Base-by-base conservation (phyloP, 2,113 vertebrate genomes). In the Caranx ignobilis region DNA sequence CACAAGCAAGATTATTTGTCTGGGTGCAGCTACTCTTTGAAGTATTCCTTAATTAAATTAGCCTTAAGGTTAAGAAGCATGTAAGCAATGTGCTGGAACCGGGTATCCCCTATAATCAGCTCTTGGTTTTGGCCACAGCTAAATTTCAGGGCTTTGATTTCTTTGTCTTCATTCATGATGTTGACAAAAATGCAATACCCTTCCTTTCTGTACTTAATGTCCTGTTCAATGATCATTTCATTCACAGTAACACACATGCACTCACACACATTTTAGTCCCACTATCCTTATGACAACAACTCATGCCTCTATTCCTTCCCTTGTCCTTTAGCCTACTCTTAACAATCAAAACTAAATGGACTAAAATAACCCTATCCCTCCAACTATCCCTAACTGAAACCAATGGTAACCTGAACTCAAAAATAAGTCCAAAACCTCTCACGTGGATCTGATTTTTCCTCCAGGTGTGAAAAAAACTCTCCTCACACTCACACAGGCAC, bases 31-130 rank as follows among this genome's bases (percentile, higher is more conserved):
- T 77, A 19, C n/a, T 57, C 48, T 83, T 81, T 81, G 73, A 74
- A 77, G 52, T 75, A 45, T 48, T 81, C 37, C 31, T 66, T 63
- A 54, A 45, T 75, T 65, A 48, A 59, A 78, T 82, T 71, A 88
- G 52, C 37, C 57, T 73, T 47, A 37, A 75, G 48, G 64, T 72
- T 82, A 12, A 83, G 71, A 77, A 39, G 9, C 73, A 52, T 81
- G 61, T 73, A 84, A 86, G 37, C 56, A 69, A 19, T 50, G 37
- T 45, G 41, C 37, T 76, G 50, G 43, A 79, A 65, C 60, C 0
- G 5, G 19, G 43, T 48, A 45, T 52, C 41, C 31, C 10, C n/a
- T 41, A 31, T 71, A 60, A 85, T 80, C 61, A 71, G 56, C 71
- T 56, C 35, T 64, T 57, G 59, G 60, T 77, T 84, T 71, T 70